Evolutionary conservation across 2,888 invertebrate genomes (phyloP).

Genomic region (Calephelis perditalis): DNA sequence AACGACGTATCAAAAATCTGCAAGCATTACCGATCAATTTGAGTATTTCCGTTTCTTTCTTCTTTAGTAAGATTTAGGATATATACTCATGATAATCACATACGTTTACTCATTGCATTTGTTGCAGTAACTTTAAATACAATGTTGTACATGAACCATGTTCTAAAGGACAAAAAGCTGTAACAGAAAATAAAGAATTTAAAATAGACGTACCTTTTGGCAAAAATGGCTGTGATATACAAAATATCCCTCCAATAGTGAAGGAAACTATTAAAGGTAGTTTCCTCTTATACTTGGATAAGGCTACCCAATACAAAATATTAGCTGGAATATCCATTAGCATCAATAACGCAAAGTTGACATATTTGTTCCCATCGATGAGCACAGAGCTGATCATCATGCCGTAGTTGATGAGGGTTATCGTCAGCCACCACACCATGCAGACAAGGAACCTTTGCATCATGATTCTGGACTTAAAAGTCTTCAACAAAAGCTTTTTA

Average conservation of each 20-base stretch:
- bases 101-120: too few relatives aligned
- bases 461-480: conserved; percentile 62
- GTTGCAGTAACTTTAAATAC: too few relatives aligned
- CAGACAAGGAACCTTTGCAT: conserved; percentile 63
- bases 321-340: conserved; percentile 68
- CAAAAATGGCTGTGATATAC: conserved; percentile 60
- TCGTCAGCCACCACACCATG: conserved; percentile 70
- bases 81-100: too few relatives aligned
- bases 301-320: conserved; percentile 62
- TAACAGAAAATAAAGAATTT: background rate
- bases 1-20: too few relatives aligned
- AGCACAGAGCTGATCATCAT: conserved; percentile 72
- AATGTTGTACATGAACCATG: too few relatives aligned
- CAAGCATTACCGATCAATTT: too few relatives aligned
- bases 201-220: conserved; percentile 48
- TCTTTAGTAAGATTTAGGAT: too few relatives aligned
- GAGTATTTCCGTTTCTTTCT: too few relatives aligned
- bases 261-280: conserved; percentile 55
- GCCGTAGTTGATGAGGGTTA: conserved; percentile 68
- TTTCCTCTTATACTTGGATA: conserved; percentile 58
- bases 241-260: conserved; percentile 58
- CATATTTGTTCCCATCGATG: conserved; percentile 65
- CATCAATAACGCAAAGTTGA: conserved; percentile 65
- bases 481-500: conserved; percentile 51
- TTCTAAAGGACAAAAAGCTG: background rate